phyloP scores from a whole-genome alignment of 2,888 invertebrate species.

The Drosophila tripunctata region DNA sequence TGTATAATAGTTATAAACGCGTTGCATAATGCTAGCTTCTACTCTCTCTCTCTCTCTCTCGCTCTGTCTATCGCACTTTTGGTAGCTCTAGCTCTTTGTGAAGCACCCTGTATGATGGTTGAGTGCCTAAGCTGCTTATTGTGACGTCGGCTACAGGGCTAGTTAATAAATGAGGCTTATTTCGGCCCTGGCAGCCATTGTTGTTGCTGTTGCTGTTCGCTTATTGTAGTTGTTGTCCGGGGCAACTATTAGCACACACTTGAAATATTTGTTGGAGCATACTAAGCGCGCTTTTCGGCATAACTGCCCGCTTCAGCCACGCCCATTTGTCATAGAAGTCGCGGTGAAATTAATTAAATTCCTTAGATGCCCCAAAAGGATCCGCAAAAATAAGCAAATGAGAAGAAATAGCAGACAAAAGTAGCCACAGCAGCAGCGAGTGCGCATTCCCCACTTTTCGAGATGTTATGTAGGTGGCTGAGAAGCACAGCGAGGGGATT shows the following conservation, averaged over 20 bases:
- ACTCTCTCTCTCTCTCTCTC: background rate
- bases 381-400: constrained; percentile 1
- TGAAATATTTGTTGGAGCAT: constrained; percentile 49
- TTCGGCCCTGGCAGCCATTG: constrained; percentile 49
- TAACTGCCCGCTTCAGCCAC: constrained; percentile 63
- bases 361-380: constrained; percentile 55
- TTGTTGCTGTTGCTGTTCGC: constrained; percentile 30
- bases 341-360: constrained; percentile 77
- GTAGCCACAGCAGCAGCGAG: constrained; percentile 56
- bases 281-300: constrained; percentile 68
- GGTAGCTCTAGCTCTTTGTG: background rate
- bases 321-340: constrained; percentile 76
- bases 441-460: constrained; percentile 47
- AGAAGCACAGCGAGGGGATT: background rate
- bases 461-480: constrained; percentile 10
- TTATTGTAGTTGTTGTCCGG: constrained; percentile 25
- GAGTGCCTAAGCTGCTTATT: constrained; percentile 65
- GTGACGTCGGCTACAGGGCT: constrained; percentile 47
- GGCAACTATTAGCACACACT: constrained; percentile 64
- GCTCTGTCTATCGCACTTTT: background rate
- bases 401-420: constrained; percentile 35
- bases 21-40: constrained; percentile 62
- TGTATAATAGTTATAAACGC: constrained; percentile 58
- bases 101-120: constrained; percentile 54
- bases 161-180: constrained; percentile 64